These are phyloP conservation scores for Dufourea novaeangliae DNA, from an alignment of 1,140 invertebrate genomes.

Conservation along the genomic window DNA sequence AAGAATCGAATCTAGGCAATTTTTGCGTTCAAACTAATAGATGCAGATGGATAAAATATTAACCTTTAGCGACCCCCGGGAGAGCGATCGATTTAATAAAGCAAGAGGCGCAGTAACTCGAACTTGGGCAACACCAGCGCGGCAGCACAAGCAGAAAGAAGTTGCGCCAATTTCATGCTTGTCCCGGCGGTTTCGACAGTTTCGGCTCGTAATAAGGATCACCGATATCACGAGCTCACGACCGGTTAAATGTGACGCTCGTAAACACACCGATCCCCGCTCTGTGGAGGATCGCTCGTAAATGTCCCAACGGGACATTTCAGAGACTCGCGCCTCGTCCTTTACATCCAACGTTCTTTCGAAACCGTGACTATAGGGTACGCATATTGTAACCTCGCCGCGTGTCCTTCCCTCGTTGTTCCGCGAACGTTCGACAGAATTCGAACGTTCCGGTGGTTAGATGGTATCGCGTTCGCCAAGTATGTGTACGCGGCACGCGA, in stretches of 20 bases:
- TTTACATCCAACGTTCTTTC: not conserved
- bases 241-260: conserved; percentile 13
- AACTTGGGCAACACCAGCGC: conserved; percentile 57
- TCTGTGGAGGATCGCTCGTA: too few relatives aligned
- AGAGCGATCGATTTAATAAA: conserved; percentile 60
- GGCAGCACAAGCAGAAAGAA: conserved; percentile 33
- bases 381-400: not conserved
- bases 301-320: too few relatives aligned
- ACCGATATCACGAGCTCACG: conserved; percentile 67
- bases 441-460: conserved; percentile 2
- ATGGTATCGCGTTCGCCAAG: conserved; percentile 1
- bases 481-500: conserved; percentile 11
- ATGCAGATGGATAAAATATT: conserved; percentile 51
- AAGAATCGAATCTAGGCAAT: not conserved
- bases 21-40: conserved; percentile 31
- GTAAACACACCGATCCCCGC: conserved; percentile 1
- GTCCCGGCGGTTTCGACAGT: conserved; percentile 46
- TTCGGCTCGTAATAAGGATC: conserved; percentile 58
- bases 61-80: conserved; percentile 50
- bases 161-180: conserved; percentile 52
- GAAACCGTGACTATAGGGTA: not conserved
- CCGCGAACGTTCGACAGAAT: not conserved
- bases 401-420: not conserved
- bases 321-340: too few relatives aligned
- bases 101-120: conserved; percentile 44